These are phyloP conservation scores for Phalacrocorax pelagicus DNA, from an alignment of 2,113 vertebrate species.

Conservation along the genomic window DNA sequence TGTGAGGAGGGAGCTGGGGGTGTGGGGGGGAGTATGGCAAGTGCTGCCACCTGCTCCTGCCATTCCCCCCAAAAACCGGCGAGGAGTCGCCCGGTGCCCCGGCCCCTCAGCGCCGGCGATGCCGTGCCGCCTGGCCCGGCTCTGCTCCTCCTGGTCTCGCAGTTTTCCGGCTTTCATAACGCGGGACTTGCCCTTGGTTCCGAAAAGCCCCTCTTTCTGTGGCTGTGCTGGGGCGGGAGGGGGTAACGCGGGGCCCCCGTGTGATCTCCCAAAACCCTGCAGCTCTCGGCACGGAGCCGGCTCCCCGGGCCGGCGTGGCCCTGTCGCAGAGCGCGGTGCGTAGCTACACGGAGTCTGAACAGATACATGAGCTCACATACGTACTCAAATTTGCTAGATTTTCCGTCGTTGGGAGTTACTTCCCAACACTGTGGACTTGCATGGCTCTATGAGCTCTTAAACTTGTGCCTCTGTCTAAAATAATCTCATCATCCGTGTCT, in stretches of 20 bases:
- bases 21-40: fast-evolving
- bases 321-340: fast-evolving
- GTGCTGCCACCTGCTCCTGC: neutral
- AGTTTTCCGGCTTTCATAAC: neutral
- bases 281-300: neutral
- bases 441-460: neutral
- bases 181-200: neutral
- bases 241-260: neutral
- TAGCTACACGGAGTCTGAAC: fast-evolving
- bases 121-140: neutral
- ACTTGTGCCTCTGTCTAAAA: neutral
- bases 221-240: neutral
- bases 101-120: neutral
- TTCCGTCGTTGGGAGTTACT: fast-evolving
- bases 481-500: fast-evolving
- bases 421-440: fast-evolving
- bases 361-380: fast-evolving
- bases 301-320: neutral
- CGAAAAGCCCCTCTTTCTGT: too few relatives aligned
- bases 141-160: too few relatives aligned
- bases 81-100: too few relatives aligned
- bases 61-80: fast-evolving
- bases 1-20: neutral
- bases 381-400: fast-evolving
- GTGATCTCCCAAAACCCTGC: fast-evolving